Percentiles rank a stretch among this genome's conserved stretches.
Conservation (phyloP, 2,888 invertebrate genomes). For the Amphipoea lucens region DNA sequence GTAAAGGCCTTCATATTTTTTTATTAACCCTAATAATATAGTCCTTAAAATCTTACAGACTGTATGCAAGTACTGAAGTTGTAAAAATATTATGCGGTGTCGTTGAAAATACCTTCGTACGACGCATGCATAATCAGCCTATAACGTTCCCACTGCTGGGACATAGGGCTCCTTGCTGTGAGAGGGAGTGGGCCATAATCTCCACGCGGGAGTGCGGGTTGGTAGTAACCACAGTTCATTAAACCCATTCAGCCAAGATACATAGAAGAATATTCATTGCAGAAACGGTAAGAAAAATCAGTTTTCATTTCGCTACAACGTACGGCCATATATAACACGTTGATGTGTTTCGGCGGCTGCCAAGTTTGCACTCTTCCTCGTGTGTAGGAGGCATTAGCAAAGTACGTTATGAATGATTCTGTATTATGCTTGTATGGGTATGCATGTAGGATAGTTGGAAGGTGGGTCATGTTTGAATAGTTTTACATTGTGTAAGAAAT, state of each 20-base stretch:
- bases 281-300: slow-evolving; percentile 54
- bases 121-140: neutral
- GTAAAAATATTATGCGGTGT: neutral
- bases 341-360: slow-evolving; percentile 53
- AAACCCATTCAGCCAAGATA: slow-evolving; percentile 45
- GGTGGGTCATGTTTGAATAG: neutral
- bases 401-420: slow-evolving; percentile 58
- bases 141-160: neutral
- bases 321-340: slow-evolving; percentile 41
- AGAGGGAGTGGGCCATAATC: neutral
- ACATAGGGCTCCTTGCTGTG: too few relatives aligned
- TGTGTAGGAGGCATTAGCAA: slow-evolving; percentile 50
- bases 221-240: slow-evolving; percentile 44
- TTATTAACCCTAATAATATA: neutral
- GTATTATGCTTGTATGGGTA: slow-evolving; percentile 1
- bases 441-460: neutral
- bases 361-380: slow-evolving; percentile 49
- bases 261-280: slow-evolving; percentile 44
- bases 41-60: neutral
- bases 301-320: slow-evolving; percentile 49
- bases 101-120: slow-evolving; percentile 17
- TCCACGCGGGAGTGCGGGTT: neutral
- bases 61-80: neutral
- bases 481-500: neutral
- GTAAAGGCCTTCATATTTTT: neutral